Evolutionary conservation across 2,888 invertebrate species (phyloP).

Genomic region (Yponomeuta plumbellus): DNA sequence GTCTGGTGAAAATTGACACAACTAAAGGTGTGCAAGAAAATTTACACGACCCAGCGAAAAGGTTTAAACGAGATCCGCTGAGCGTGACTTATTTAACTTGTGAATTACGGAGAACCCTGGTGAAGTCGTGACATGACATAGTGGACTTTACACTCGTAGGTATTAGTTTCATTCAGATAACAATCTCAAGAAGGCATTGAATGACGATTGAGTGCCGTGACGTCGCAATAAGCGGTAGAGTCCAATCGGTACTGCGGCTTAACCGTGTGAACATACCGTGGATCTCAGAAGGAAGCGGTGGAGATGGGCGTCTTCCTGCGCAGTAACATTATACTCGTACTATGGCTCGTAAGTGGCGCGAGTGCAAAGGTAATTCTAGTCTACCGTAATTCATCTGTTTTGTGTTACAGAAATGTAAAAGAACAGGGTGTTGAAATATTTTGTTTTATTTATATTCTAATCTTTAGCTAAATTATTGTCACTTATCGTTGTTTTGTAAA

Average conservation of each 20-base stretch:
- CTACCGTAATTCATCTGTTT: too few relatives aligned
- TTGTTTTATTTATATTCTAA: too few relatives aligned
- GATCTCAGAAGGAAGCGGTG: conserved; percentile 26
- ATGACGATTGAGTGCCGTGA: background rate
- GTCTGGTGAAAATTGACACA: conserved; percentile 46
- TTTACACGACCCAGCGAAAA: conserved; percentile 15
- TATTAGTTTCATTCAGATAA: background rate
- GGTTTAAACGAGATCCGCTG: background rate
- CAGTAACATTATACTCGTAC: conserved; percentile 27
- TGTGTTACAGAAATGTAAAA: too few relatives aligned
- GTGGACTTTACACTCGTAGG: background rate
- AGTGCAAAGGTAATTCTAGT: background rate
- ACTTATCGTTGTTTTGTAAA: too few relatives aligned
- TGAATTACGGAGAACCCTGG: background rate
- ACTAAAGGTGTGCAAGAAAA: conserved; percentile 23
- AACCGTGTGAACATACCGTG: background rate
- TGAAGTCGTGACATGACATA: background rate
- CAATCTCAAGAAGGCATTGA: background rate
- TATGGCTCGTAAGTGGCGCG: background rate
- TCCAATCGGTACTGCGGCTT: background rate
- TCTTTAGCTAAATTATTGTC: too few relatives aligned
- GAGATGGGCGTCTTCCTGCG: conserved; percentile 41
- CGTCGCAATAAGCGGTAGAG: background rate
- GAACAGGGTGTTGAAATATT: too few relatives aligned
- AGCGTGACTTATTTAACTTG: conserved; percentile 5